phyloP scores from a whole-genome alignment of 2,113 vertebrate species.

The Emberiza fucata region DNA sequence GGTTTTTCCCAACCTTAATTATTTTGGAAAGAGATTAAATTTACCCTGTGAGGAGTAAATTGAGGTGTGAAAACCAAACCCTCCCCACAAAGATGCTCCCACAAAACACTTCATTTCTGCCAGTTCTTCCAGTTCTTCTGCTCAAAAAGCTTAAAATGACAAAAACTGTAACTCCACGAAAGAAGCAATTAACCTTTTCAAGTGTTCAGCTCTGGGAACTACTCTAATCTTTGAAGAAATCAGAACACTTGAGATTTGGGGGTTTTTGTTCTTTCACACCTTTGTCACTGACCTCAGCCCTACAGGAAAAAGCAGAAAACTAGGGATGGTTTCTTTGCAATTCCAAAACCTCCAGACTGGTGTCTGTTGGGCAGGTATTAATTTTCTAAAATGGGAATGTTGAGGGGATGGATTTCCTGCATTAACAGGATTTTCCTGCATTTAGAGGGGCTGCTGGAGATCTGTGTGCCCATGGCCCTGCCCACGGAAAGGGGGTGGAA shows the following conservation, averaged over 20 bases:
- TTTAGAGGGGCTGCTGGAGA: neutral
- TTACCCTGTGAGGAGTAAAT: neutral
- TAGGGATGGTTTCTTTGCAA: neutral
- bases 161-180: neutral
- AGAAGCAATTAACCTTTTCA: neutral
- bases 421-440: neutral
- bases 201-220: neutral
- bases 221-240: neutral
- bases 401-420: neutral
- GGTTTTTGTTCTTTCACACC: neutral
- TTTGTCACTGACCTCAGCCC: neutral
- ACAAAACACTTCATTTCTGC: neutral
- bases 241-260: neutral
- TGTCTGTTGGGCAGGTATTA: rapidly evolving
- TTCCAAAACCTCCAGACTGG: neutral
- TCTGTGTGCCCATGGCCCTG: rapidly evolving
- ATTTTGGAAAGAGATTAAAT: neutral
- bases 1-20: neutral
- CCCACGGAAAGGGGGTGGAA: neutral
- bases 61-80: neutral
- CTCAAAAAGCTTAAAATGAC: neutral
- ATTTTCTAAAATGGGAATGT: neutral
- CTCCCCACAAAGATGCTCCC: rapidly evolving
- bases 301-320: neutral
- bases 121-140: neutral